Evolutionary conservation across 1,140 invertebrate species (phyloP).

Genomic region (Octopus bimaculoides): DNA sequence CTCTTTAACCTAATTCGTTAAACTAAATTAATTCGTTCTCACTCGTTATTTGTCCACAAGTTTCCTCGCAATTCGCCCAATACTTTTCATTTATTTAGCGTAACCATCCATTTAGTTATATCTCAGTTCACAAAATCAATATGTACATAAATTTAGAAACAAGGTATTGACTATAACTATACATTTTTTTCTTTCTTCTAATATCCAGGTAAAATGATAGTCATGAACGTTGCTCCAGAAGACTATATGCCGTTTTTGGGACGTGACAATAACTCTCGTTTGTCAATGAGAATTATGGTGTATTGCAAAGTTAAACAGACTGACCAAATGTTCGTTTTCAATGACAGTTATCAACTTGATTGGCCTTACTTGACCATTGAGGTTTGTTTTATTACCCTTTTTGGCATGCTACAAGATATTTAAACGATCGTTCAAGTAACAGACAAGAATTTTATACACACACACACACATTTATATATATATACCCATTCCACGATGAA

Average conservation of each 20-base stretch:
- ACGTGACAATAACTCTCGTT: not conserved
- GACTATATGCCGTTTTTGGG: not conserved
- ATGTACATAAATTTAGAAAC: too few relatives aligned
- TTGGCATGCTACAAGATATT: too few relatives aligned
- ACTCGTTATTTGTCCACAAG: too few relatives aligned
- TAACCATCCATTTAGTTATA: too few relatives aligned
- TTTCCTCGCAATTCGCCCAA: too few relatives aligned
- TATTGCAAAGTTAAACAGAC: slow-evolving; percentile 70
- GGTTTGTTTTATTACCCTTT: slow-evolving; percentile 46
- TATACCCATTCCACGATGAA: not conserved
- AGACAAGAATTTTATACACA: not conserved
- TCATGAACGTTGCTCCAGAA: not conserved
- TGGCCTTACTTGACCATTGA: slow-evolving; percentile 85
- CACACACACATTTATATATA: not conserved
- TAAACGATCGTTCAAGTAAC: not conserved
- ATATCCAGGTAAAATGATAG: not conserved
- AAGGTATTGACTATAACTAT: too few relatives aligned
- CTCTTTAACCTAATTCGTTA: too few relatives aligned
- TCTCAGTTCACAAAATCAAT: too few relatives aligned
- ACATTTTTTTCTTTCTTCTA: too few relatives aligned
- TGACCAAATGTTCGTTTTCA: slow-evolving; percentile 82
- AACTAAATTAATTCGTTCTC: too few relatives aligned
- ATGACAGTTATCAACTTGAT: slow-evolving; percentile 83
- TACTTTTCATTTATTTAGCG: too few relatives aligned
- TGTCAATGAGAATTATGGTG: not conserved